Conservation (phyloP, 2,888 invertebrate genomes). For the Mesorhabditis spiculigera region DNA sequence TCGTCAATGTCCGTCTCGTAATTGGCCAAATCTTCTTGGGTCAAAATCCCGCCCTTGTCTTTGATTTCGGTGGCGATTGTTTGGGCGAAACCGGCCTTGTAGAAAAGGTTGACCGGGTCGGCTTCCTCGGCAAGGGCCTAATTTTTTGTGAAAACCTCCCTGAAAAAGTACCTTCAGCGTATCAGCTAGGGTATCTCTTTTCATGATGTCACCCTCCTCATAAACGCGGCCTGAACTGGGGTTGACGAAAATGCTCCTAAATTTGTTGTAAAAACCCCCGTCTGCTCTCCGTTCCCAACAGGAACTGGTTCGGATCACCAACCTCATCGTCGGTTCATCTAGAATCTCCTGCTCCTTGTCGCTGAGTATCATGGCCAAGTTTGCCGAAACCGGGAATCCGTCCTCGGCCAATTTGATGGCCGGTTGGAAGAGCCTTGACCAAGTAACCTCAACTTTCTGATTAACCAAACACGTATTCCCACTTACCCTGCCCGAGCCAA, state of each 20-base stretch:
- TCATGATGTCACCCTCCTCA: constrained; percentile 57
- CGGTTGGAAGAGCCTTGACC: constrained; percentile 43
- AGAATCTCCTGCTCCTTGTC: constrained; percentile 48
- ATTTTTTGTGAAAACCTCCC: not conserved
- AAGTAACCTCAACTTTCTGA: constrained; percentile 10
- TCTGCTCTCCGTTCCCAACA: not conserved
- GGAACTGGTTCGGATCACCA: not conserved
- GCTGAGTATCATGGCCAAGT: constrained; percentile 50
- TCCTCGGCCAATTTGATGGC: constrained; percentile 45
- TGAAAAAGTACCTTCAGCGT: constrained; percentile 31
- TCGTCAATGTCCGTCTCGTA: constrained; percentile 50
- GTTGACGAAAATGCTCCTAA: constrained; percentile 52
- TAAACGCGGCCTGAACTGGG: constrained; percentile 52
- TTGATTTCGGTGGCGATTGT: constrained; percentile 56
- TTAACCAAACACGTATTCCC: constrained; percentile 24
- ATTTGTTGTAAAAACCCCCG: constrained; percentile 11
- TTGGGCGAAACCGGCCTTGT: constrained; percentile 56
- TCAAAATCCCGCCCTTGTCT: constrained; percentile 40
- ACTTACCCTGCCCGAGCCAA: constrained; percentile 52
- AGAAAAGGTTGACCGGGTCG: constrained; percentile 56
- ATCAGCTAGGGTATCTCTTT: constrained; percentile 43
- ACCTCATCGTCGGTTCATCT: constrained; percentile 50
- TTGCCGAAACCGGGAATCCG: constrained; percentile 52
- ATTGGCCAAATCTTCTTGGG: constrained; percentile 43
- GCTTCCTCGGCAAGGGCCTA: constrained; percentile 40